Base-by-base conservation (phyloP, 2,113 vertebrate species). In the Phasianus colchicus region DNA sequence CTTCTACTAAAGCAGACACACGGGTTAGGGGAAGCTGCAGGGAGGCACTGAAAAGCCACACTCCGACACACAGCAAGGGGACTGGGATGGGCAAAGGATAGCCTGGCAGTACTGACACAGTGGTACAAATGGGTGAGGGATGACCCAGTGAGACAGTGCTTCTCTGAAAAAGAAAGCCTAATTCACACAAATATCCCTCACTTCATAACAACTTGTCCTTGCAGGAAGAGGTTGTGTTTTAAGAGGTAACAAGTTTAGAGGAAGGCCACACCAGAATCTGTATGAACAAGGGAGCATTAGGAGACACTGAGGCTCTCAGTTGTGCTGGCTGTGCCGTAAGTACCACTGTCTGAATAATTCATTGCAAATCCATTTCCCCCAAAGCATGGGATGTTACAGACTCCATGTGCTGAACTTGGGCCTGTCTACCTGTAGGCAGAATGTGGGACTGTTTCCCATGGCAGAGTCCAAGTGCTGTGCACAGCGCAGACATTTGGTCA, bases 301-400 rank as follows among this genome's bases (percentile, higher is more conserved):
- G n/a, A 82, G 50, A 34, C 50, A 36, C 64, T 9, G 32, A 63
- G 69, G 38, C 9, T 63, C 61, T 63, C 1, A 0, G 0, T 0
- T 17, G 47, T 0, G 0, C 27, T 48, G 32, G 11, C 52, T 29
- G 20, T 18, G 29, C 43, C 63, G 48, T 72, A 38, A 67, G 73
- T 45, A 83, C 36, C 83, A 57, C 9, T 34, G 20, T 55, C 18
- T 60, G 54, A 84, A 86, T 76, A 88, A 89, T 82, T 70, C 11
- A 77, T 11, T 20, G 47, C 32, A 82, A 47, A 76, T 57, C 54
- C 55, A 50, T 40, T 60, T 71, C 54, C 74, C 0, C 47, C 8
- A 11, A 10, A 36, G n/a, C 0, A 1, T 34, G 34, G 38, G 57
- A 9, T 9, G 4, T 20, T 27, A 8, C 64, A n/a, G 64, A 30